Conservation (phyloP, 2,113 vertebrate species). For the Rhinopithecus roxellana region DNA sequence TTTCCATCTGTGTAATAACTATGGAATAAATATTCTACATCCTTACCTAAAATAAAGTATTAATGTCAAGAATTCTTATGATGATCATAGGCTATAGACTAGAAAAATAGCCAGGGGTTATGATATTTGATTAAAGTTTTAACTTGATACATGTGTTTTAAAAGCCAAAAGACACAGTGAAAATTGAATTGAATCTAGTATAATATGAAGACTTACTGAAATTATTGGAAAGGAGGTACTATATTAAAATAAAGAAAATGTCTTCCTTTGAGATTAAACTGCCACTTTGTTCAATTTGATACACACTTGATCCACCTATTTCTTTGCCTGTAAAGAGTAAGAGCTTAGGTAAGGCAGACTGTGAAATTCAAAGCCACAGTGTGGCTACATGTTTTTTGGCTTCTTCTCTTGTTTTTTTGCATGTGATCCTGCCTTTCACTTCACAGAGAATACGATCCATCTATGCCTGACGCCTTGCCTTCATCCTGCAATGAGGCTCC, state of each 20-base stretch:
- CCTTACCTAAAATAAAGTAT: background rate
- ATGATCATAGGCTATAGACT: background rate
- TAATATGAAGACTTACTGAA: background rate
- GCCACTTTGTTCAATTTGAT: background rate
- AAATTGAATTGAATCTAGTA: background rate
- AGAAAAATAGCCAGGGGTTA: background rate
- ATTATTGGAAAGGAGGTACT: background rate
- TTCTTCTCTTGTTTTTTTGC: background rate
- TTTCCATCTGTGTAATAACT: conserved; percentile 19
- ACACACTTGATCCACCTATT: background rate
- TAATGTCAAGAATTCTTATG: background rate
- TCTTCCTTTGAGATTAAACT: background rate
- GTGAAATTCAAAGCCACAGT: background rate
- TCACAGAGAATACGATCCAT: background rate
- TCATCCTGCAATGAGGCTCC: background rate
- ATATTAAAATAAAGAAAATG: conserved; percentile 6
- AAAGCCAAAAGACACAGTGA: background rate
- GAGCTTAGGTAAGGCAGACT: background rate
- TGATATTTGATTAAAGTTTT: conserved; percentile 23
- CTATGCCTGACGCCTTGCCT: background rate
- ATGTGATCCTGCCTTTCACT: background rate
- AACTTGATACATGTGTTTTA: background rate
- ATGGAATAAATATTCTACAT: background rate
- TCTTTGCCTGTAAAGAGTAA: background rate
- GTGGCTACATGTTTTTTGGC: background rate